Conservation (phyloP, 2,888 invertebrate genomes). For the Meta bourneti region DNA sequence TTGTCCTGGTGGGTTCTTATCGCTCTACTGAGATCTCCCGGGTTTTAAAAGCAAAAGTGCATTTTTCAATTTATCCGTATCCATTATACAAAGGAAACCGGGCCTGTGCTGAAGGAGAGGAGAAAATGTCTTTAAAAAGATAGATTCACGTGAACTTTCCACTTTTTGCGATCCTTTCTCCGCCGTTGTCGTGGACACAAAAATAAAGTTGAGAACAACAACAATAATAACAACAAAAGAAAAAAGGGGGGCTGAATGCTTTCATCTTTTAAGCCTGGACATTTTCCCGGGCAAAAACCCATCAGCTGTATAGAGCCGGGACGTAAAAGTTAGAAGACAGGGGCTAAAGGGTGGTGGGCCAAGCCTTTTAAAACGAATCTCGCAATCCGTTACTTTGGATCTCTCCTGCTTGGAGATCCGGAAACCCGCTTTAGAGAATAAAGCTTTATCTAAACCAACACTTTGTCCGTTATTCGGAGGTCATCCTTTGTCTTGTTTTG, state of each 20-base stretch:
- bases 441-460: slow-evolving; percentile 70
- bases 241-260: slow-evolving; percentile 29
- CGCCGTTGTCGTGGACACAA: slow-evolving; percentile 43
- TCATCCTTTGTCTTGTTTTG: slow-evolving; percentile 59
- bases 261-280: slow-evolving; percentile 69
- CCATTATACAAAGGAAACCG: slow-evolving; percentile 57
- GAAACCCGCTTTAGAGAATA: slow-evolving; percentile 55
- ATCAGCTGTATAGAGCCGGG: slow-evolving; percentile 52
- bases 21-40: slow-evolving; percentile 23
- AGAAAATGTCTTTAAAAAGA: slow-evolving; percentile 70
- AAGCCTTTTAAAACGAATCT: slow-evolving; percentile 46
- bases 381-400: slow-evolving; percentile 62
- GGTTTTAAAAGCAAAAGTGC: slow-evolving; percentile 55
- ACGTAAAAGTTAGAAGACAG: slow-evolving; percentile 33
- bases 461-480: slow-evolving; percentile 56
- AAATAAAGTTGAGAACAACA: slow-evolving; percentile 16
- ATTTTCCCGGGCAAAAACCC: slow-evolving; percentile 58
- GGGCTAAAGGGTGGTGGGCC: not conserved
- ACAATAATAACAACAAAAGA: slow-evolving; percentile 1
- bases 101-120: not conserved
- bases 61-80: slow-evolving; percentile 70
- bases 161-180: slow-evolving; percentile 45
- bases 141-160: slow-evolving; percentile 55
- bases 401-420: slow-evolving; percentile 41
- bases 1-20: slow-evolving; percentile 26